Evolutionary conservation across 2,113 vertebrate species (phyloP).

Genomic region (Pollimyrus isidori): DNA sequence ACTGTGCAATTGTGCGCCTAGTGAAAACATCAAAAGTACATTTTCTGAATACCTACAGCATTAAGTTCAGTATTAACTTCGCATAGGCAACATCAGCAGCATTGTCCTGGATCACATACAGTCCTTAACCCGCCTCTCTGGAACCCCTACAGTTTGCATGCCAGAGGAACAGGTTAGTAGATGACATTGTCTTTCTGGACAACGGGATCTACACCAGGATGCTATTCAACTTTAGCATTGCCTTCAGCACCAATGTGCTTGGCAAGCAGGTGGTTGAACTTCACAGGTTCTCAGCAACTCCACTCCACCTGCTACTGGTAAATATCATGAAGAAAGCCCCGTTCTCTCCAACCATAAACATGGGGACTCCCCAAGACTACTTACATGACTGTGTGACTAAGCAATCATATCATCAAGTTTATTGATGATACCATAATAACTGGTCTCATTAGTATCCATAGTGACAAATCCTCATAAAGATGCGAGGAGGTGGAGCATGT

Average conservation of each 20-base stretch:
- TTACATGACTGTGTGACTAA: background rate
- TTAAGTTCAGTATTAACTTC: background rate
- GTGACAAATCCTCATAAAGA: background rate
- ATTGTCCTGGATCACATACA: background rate
- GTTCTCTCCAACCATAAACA: background rate
- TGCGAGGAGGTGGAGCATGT: background rate
- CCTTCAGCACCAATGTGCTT: background rate
- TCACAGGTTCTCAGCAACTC: background rate
- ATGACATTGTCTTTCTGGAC: background rate
- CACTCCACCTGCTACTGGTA: background rate
- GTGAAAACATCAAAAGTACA: background rate
- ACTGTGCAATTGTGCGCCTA: background rate
- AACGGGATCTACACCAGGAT: background rate
- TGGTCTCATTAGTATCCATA: background rate
- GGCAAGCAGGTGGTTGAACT: background rate
- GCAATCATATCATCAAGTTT: background rate
- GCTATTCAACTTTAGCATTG: background rate
- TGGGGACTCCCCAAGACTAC: background rate
- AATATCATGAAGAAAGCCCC: background rate
- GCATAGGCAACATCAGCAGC: background rate
- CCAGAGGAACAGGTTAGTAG: background rate
- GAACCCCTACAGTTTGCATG: background rate
- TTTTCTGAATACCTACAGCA: background rate
- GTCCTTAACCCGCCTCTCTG: background rate
- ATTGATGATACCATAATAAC: background rate